Conservation (phyloP, 2,797 vertebrate species). For the Perodicticus potto region DNA sequence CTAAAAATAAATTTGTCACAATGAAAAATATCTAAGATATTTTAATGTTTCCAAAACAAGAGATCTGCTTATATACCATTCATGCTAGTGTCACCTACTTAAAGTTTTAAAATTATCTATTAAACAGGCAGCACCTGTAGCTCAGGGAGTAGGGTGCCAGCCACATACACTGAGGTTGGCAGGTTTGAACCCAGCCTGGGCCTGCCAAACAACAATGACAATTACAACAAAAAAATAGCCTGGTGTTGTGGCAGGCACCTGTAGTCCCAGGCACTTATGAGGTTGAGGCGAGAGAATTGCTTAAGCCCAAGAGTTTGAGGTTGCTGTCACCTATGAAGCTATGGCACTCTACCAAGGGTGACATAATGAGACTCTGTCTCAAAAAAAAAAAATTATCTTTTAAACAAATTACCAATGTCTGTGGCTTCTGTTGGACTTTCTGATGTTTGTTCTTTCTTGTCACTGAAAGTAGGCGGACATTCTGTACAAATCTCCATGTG, state of each 20-base stretch:
- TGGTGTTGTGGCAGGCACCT: too few relatives aligned
- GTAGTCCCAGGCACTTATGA: too few relatives aligned
- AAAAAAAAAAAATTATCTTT: background rate
- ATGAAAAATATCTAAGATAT: background rate
- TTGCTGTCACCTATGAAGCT: too few relatives aligned
- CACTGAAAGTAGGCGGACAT: slow-evolving; percentile 83
- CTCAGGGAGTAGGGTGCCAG: too few relatives aligned
- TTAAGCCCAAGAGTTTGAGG: too few relatives aligned
- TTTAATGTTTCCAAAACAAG: background rate
- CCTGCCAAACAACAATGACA: too few relatives aligned
- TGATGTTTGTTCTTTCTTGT: slow-evolving; percentile 83
- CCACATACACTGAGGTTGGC: too few relatives aligned
- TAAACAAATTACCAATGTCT: slow-evolving; percentile 87
- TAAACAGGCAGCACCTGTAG: background rate
- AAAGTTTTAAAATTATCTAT: slow-evolving; percentile 13
- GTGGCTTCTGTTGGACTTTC: slow-evolving; percentile 85
- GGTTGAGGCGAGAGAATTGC: too few relatives aligned
- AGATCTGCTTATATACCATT: background rate
- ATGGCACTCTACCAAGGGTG: too few relatives aligned
- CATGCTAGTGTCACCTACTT: slow-evolving; percentile 19
- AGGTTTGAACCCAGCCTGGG: too few relatives aligned
- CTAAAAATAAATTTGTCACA: background rate
- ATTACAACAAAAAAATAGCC: too few relatives aligned
- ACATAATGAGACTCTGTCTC: too few relatives aligned
- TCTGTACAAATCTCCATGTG: slow-evolving; percentile 84